Evolutionary conservation across 2,797 vertebrate species (phyloP), one percentile per base, ranked within the genome.

Genomic region (Lates japonicus): DNA sequence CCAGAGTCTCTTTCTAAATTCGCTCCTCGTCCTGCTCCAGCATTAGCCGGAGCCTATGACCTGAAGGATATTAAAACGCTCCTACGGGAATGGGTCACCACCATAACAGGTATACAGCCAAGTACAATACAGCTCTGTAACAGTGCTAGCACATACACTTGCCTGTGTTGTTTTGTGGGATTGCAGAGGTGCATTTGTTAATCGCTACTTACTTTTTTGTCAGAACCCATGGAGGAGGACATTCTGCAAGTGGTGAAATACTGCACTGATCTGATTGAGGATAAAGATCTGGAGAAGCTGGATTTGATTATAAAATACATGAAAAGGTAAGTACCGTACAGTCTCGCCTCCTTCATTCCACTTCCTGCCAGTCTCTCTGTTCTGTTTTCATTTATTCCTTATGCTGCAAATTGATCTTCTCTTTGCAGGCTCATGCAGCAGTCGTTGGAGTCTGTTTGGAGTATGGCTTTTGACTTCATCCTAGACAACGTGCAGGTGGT

Each of bases 391-490:
- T 41, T 39, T 3, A 14, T 60, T 49, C 42, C 5, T 63, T 17
- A 6, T 60, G 51, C 29, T 51, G 10, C 1, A 8, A 19, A 4
- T 63, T 60, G 29, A n/a, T 19, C 9, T 22, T 54, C 25, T 57
- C 31, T 59, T 11, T 58, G 29, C 90, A 99, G 98, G 95, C 90
- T 99, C 84, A 99, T 98, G 98, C 97, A 99, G 93, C 96, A 97
- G 91, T 99, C 98, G 0, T 94, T 97, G 90, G 98, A 99, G 92
- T 99, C 98, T 0, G 97, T 99, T 74, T 99, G 98, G 98, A 97
- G 97, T 66, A 99, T 99, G 98, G 98, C 98, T 63, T 99, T 99
- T 87, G 98, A 99, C 94, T 99, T 99, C 95, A 99, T 99, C 95
- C 94, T 99, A 73, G 98, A 99, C 93, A 99, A 99, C 44, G 97